Conservation (phyloP, 2,113 vertebrate genomes). For the Pionites leucogaster region DNA sequence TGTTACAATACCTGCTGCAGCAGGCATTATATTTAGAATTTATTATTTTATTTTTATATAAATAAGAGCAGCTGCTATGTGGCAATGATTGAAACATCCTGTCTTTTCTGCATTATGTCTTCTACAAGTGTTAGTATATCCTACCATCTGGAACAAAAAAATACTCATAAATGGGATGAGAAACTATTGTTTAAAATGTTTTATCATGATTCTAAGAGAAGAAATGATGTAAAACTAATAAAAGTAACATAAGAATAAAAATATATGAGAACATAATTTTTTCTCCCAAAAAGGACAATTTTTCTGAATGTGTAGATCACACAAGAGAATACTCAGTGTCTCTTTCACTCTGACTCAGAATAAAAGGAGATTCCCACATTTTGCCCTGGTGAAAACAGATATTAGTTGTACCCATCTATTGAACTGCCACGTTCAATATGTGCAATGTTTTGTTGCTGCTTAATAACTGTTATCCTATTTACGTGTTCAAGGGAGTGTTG, state of each 20-base stretch:
- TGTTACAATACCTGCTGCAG: not conserved
- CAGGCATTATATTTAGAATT: not conserved
- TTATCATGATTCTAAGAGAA: not conserved
- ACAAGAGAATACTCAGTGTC: not conserved
- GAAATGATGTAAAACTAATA: not conserved
- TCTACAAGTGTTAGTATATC: not conserved
- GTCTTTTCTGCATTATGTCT: slow-evolving; percentile 24
- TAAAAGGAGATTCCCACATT: not conserved
- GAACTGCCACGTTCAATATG: not conserved
- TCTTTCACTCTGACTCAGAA: not conserved
- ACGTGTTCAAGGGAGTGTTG: not conserved
- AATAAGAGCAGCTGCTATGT: not conserved
- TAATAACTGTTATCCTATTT: not conserved
- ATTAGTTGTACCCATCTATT: not conserved
- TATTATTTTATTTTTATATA: not conserved
- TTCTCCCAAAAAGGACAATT: not conserved
- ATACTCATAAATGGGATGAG: not conserved
- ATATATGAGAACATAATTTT: not conserved
- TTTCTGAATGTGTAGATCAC: not conserved
- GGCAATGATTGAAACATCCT: not conserved
- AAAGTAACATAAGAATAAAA: not conserved
- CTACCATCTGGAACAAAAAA: not conserved
- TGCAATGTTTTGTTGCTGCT: not conserved
- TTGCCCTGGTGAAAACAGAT: not conserved
- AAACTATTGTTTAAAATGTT: slow-evolving; percentile 17